These are phyloP conservation scores for Apus apus DNA, from an alignment of 2,113 vertebrate genomes.

Conservation along the genomic window DNA sequence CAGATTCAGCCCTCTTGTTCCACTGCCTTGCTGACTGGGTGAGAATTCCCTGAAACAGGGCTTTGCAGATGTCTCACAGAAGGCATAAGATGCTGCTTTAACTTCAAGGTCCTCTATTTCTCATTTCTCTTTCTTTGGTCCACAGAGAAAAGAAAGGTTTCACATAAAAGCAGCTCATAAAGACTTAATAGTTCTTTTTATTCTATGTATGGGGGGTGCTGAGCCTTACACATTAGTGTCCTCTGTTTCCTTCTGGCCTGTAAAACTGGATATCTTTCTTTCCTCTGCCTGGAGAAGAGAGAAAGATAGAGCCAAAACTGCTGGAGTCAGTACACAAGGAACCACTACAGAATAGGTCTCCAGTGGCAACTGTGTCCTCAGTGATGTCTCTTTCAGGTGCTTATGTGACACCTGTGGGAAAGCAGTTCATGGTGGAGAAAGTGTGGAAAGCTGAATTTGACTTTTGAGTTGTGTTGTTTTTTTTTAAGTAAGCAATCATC, in stretches of 20 bases:
- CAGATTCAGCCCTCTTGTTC: background rate
- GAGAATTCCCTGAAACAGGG: background rate
- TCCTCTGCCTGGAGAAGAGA: background rate
- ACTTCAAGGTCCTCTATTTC: background rate
- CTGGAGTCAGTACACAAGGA: background rate
- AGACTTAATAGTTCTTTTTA: slow-evolving; percentile 18
- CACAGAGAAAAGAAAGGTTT: slow-evolving; percentile 13
- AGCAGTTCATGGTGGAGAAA: background rate
- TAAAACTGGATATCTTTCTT: slow-evolving; percentile 6
- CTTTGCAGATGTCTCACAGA: slow-evolving; percentile 10
- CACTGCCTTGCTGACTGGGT: background rate
- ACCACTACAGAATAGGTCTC: background rate
- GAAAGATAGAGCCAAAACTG: background rate
- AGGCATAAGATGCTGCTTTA: slow-evolving; percentile 18
- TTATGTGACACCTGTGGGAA: background rate
- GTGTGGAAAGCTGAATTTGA: slow-evolving; percentile 32
- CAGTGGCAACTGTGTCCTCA: background rate
- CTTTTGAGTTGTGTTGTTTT: background rate
- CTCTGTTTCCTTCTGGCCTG: slow-evolving; percentile 17
- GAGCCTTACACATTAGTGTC: background rate
- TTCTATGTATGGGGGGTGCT: background rate
- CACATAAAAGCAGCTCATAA: slow-evolving; percentile 37
- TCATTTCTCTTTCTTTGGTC: slow-evolving; percentile 22
- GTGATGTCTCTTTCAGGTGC: background rate
- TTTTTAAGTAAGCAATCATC: slow-evolving; percentile 49